phyloP scores from a whole-genome alignment of 1,140 invertebrate genomes.

The Drosophila asahinai region DNA sequence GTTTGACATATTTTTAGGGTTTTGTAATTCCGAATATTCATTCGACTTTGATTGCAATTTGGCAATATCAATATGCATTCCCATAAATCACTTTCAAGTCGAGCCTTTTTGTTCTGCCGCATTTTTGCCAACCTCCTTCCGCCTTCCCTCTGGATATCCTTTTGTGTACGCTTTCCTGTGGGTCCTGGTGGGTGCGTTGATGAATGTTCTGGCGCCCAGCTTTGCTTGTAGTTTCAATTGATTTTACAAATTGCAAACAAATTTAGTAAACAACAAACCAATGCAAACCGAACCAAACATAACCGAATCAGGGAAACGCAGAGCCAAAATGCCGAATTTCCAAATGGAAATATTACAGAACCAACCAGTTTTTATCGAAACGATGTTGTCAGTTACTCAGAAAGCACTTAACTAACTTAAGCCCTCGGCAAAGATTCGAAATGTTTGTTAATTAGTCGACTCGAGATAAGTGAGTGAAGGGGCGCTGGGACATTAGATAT shows the following conservation, averaged over 20 bases:
- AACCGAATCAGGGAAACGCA: constrained; percentile 24
- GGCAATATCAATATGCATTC: constrained; percentile 68
- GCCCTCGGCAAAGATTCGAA: constrained; percentile 39
- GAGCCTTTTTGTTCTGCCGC: constrained; percentile 61
- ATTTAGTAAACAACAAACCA: constrained; percentile 43
- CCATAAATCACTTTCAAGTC: constrained; percentile 71
- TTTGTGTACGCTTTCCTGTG: constrained; percentile 32
- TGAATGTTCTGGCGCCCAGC: constrained; percentile 27
- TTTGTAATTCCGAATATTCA: constrained; percentile 37
- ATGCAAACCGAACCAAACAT: constrained; percentile 20
- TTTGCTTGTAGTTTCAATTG: constrained; percentile 49
- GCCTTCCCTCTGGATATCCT: constrained; percentile 2
- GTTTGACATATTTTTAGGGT: constrained; percentile 12
- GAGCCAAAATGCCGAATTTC: constrained; percentile 4
- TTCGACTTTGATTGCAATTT: constrained; percentile 60
- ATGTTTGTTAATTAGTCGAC: constrained; percentile 63
- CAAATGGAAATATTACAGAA: constrained; percentile 6
- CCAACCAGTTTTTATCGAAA: constrained; percentile 36
- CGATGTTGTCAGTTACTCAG: not conserved
- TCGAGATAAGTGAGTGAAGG: constrained; percentile 48
- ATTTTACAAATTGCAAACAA: constrained; percentile 72
- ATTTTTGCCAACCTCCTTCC: constrained; percentile 7
- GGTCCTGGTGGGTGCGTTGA: constrained; percentile 40
- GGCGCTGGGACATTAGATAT: constrained; percentile 37
- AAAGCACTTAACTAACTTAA: constrained; percentile 23